phyloP scores from a whole-genome alignment of 2,888 invertebrate genomes.

The Tetragonisca angustula region DNA sequence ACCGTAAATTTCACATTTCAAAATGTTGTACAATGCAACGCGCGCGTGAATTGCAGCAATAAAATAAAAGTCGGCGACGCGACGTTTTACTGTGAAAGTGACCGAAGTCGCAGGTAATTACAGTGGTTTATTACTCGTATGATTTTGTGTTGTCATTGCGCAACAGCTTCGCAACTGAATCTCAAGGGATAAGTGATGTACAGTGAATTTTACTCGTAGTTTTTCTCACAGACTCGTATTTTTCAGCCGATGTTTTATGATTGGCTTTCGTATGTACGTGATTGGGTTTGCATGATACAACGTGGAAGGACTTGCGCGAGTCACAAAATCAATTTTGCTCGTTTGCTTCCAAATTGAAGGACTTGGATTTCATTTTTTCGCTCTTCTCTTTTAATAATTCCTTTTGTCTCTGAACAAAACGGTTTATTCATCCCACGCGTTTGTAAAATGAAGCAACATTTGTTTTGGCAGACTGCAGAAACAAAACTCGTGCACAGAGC shows the following conservation, averaged over 20 bases:
- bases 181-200: constrained; percentile 1
- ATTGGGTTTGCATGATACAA: too few species aligned
- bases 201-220: constrained; percentile 4
- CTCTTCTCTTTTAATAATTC: background rate
- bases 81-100: constrained; percentile 3
- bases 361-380: too few species aligned
- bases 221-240: background rate
- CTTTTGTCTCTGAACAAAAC: too few species aligned
- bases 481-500: background rate
- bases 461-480: background rate
- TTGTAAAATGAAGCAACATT: background rate
- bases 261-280: background rate
- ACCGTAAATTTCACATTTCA: background rate
- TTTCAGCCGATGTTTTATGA: background rate
- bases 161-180: constrained; percentile 19
- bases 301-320: too few species aligned
- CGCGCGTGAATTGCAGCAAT: too few species aligned
- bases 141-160: constrained; percentile 16
- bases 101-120: background rate
- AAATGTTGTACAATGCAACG: too few species aligned
- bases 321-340: too few species aligned
- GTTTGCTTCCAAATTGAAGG: too few species aligned
- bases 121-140: background rate
- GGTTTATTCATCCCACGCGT: background rate
- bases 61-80: background rate